phyloP scores from a whole-genome alignment of 2,113 vertebrate genomes.

The Phalacrocorax brasilianus region DNA sequence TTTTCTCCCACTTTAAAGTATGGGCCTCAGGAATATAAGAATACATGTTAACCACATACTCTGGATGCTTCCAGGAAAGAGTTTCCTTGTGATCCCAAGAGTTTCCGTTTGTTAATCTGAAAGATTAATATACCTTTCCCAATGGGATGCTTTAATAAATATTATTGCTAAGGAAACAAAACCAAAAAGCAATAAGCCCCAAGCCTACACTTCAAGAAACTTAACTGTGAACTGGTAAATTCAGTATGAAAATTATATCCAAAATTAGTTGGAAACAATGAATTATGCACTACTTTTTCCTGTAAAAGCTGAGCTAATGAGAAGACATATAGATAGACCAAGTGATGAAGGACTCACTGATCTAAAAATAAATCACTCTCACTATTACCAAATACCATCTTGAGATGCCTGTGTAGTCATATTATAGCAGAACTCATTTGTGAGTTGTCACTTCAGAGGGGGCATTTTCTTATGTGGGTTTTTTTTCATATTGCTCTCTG shows the following conservation, averaged over 20 bases:
- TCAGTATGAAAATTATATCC: background rate
- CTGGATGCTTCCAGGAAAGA: background rate
- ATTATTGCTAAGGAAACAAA: background rate
- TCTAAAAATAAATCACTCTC: background rate
- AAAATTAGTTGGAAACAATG: background rate
- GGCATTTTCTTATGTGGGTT: background rate
- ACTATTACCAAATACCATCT: background rate
- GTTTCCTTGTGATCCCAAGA: background rate
- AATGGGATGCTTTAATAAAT: background rate
- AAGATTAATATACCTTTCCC: background rate
- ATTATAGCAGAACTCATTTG: background rate
- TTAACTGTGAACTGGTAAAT: background rate
- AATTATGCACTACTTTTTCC: background rate
- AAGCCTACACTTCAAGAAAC: background rate
- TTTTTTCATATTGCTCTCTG: background rate
- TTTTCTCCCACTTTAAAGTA: background rate
- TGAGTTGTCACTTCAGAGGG: background rate
- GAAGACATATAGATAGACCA: background rate
- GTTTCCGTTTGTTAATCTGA: background rate
- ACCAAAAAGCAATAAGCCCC: background rate
- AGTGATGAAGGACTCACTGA: background rate
- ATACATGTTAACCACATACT: background rate
- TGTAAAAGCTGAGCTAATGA: background rate
- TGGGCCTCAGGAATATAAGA: background rate
- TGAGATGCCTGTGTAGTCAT: background rate